A percentile compares a stretch with the other conserved stretches of the same genome.
Conservation (phyloP, 2,888 invertebrate species). For the Octodonta nipae region DNA sequence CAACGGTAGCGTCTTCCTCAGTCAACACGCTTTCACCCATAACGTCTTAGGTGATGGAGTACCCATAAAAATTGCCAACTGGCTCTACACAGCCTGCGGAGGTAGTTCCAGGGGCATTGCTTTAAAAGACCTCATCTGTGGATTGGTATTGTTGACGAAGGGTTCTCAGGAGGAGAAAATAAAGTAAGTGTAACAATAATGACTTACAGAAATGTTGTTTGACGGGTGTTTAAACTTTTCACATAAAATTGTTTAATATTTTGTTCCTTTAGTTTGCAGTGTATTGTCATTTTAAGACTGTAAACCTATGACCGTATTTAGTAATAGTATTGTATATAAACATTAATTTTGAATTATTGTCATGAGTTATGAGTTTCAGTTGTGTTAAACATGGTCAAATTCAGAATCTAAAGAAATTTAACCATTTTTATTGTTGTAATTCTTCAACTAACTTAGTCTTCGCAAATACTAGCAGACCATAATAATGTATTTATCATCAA, state of each 20-base stretch:
- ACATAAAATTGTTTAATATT: neutral
- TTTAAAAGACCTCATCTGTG: constrained; percentile 72
- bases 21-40: constrained; percentile 63
- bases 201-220: neutral
- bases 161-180: constrained; percentile 78
- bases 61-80: constrained; percentile 67
- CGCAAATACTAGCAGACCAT: too few relatives aligned
- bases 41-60: constrained; percentile 81
- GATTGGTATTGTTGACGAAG: constrained; percentile 72
- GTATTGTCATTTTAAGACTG: too few relatives aligned
- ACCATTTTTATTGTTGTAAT: too few relatives aligned
- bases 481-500: too few relatives aligned
- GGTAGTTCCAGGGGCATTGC: constrained; percentile 69
- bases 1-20: constrained; percentile 51
- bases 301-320: too few relatives aligned
- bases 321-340: too few relatives aligned
- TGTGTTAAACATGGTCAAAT: too few relatives aligned
- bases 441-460: too few relatives aligned
- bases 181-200: constrained; percentile 39
- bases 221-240: neutral
- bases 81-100: constrained; percentile 72
- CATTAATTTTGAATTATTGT: too few relatives aligned
- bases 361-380: too few relatives aligned
- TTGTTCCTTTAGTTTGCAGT: neutral
- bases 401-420: too few relatives aligned